A percentile compares a stretch with the other conserved stretches of the same genome.
Evolutionary conservation across 2,113 vertebrate genomes (phyloP).

Genomic region (Candoia aspera): DNA sequence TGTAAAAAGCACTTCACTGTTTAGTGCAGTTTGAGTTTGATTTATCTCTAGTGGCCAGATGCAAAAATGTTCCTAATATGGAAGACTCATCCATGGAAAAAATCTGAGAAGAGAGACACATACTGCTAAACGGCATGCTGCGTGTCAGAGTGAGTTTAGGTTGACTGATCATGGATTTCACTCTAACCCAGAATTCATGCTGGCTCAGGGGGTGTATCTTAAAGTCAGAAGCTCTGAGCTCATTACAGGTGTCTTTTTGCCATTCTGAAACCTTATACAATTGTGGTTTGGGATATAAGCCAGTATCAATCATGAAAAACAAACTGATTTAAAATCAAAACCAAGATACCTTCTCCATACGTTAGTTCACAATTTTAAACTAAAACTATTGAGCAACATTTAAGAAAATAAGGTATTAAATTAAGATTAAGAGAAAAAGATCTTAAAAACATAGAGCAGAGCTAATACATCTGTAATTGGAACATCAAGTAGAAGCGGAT

Average conservation of each 20-base stretch:
- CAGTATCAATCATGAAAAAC: background rate
- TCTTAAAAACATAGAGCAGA: background rate
- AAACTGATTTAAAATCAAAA: conserved; percentile 8
- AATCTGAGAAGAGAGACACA: background rate
- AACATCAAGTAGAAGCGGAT: background rate
- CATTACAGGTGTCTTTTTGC: background rate
- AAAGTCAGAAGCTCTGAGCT: conserved; percentile 16
- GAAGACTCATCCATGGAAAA: conserved; percentile 1
- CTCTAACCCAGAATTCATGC: conserved; percentile 12
- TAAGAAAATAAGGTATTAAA: background rate
- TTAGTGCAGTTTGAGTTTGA: background rate
- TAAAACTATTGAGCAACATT: background rate
- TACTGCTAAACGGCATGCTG: background rate
- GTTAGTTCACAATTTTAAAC: background rate
- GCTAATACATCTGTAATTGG: background rate
- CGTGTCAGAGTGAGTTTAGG: conserved; percentile 19
- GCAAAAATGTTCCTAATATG: background rate
- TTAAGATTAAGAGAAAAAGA: background rate
- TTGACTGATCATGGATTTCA: background rate
- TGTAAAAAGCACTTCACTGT: background rate
- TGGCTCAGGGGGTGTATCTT: conserved; percentile 26
- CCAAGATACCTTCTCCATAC: background rate
- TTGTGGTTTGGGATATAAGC: conserved; percentile 9
- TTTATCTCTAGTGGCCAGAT: conserved; percentile 35
- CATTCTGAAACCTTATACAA: background rate